These are phyloP conservation scores for Dicranocentrus wangi DNA, from an alignment of 2,888 invertebrate species.

Conservation along the genomic window DNA sequence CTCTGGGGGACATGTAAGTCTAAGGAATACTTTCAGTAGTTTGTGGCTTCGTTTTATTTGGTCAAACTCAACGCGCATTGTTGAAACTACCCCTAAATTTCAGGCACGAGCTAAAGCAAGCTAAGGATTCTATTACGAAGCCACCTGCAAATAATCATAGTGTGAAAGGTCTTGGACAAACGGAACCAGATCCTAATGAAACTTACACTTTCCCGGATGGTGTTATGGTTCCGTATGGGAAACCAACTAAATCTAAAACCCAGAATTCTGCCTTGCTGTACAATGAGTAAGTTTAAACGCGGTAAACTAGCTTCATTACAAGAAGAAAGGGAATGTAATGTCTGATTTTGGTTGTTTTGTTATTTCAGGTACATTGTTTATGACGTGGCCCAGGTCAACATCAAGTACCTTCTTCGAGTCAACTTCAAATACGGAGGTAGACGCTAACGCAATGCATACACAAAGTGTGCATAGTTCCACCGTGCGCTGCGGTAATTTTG, in stretches of 20 bases:
- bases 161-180: constrained; percentile 89
- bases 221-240: constrained; percentile 86
- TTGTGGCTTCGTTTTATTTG: neutral
- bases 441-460: no score
- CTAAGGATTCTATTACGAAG: constrained; percentile 78
- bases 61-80: no score
- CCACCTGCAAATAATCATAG: constrained; percentile 90
- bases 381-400: constrained; percentile 93
- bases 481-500: no score
- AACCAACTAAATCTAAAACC: constrained; percentile 76
- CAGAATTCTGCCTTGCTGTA: constrained; percentile 82
- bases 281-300: constrained; percentile 85
- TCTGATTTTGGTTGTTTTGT: no score
- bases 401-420: constrained; percentile 89
- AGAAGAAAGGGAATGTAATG: neutral
- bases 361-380: constrained; percentile 88
- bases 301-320: neutral
- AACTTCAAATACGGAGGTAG: constrained; percentile 86
- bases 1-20: constrained; percentile 91
- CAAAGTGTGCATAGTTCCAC: no score
- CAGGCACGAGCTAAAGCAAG: constrained; percentile 83
- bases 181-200: constrained; percentile 85
- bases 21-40: neutral
- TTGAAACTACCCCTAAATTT: neutral
- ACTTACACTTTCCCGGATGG: constrained; percentile 80